Conservation (phyloP, 2,888 invertebrate species). For the Calameuta pallipes region DNA sequence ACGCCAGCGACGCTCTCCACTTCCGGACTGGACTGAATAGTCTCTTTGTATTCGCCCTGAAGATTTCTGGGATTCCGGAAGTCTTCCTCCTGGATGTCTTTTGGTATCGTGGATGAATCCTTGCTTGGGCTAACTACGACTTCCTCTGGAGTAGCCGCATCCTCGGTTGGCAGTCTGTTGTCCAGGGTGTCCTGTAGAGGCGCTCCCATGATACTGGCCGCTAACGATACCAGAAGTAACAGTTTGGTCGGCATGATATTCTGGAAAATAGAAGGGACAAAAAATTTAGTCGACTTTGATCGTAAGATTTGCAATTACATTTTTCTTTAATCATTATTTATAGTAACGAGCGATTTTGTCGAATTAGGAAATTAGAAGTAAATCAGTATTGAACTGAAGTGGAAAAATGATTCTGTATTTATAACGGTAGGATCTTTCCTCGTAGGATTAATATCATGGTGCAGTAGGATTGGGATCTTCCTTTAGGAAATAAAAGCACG, state of each 20-base stretch:
- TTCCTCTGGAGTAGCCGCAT: background rate
- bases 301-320: background rate
- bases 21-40: background rate
- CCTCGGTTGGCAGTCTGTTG: constrained; percentile 5
- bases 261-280: background rate
- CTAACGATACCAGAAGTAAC: constrained; percentile 26
- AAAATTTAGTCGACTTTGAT: background rate
- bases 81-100: background rate
- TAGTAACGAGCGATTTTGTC: background rate
- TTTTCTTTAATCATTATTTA: background rate
- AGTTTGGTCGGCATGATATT: constrained; percentile 26
- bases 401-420: background rate
- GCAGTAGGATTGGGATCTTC: background rate
- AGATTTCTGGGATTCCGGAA: constrained; percentile 8
- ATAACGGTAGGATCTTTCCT: background rate
- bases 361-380: background rate
- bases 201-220: constrained; percentile 24
- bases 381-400: background rate
- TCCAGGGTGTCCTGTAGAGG: constrained; percentile 25
- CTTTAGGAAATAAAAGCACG: constrained; percentile 27
- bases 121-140: background rate
- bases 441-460: background rate
- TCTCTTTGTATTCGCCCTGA: constrained; percentile 9
- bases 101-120: background rate
- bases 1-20: background rate